These are phyloP conservation scores for Elachura formosa DNA, from an alignment of 2,113 vertebrate genomes.

Conservation along the genomic window DNA sequence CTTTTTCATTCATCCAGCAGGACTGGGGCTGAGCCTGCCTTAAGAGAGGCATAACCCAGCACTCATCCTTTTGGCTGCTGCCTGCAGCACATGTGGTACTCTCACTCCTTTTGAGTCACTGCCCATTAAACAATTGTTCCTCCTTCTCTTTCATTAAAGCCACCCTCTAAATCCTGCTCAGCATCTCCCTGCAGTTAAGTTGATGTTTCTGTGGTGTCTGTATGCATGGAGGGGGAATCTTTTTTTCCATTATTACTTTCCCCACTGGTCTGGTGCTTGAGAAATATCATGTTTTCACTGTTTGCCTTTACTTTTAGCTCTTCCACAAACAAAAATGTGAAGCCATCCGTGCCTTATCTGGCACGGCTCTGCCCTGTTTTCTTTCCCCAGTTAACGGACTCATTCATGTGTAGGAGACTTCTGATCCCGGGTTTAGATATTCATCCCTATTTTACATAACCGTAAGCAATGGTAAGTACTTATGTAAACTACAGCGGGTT, in stretches of 20 bases:
- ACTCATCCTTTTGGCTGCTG: background rate
- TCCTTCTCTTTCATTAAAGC: background rate
- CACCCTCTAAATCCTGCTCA: background rate
- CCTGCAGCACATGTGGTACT: background rate
- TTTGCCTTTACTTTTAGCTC: conserved; percentile 56
- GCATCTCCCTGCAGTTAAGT: background rate
- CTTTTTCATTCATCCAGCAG: background rate
- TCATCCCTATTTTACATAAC: conserved; percentile 63
- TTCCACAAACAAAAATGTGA: conserved; percentile 66
- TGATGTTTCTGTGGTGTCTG: background rate
- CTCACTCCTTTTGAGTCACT: background rate
- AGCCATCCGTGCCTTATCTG: conserved; percentile 59
- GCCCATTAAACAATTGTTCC: background rate
- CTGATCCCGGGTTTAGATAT: conserved; percentile 68
- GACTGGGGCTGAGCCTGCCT: background rate
- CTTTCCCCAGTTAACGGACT: conserved; percentile 14
- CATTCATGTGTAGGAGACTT: conserved; percentile 70
- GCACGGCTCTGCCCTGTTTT: conserved; percentile 19
- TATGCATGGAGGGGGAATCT: background rate
- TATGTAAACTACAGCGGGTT: conserved; percentile 49
- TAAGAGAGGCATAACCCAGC: background rate
- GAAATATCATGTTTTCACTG: conserved; percentile 10
- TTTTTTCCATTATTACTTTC: background rate
- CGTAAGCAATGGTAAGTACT: conserved; percentile 39
- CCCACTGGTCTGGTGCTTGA: conserved; percentile 10